These are phyloP conservation scores for Tor tambroides DNA, from an alignment of 2,113 vertebrate genomes.

Conservation along the genomic window DNA sequence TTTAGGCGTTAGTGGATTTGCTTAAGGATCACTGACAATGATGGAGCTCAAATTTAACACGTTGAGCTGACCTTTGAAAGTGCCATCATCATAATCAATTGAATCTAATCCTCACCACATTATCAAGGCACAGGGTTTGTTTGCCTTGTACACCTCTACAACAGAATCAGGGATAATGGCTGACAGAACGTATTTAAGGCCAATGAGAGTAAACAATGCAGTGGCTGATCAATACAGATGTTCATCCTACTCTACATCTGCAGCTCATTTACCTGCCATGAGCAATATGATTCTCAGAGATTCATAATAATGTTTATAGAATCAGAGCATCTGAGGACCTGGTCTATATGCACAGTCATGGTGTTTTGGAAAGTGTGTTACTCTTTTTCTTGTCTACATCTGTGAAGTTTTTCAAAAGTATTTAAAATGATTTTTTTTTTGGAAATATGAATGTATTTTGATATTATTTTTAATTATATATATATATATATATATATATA, in stretches of 20 bases:
- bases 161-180: neutral
- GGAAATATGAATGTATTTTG: too few species aligned
- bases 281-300: too few species aligned
- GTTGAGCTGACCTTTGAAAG: constrained; percentile 6
- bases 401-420: too few species aligned
- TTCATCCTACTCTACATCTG: neutral
- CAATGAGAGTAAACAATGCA: neutral
- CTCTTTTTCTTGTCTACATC: too few species aligned
- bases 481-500: too few species aligned
- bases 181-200: neutral
- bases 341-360: too few species aligned
- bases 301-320: too few species aligned
- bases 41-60: constrained; percentile 5
- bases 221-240: constrained; percentile 13
- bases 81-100: constrained; percentile 35
- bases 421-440: too few species aligned
- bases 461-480: too few species aligned
- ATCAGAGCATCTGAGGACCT: too few species aligned
- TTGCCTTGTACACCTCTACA: neutral
- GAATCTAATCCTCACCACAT: constrained; percentile 18
- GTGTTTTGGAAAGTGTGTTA: too few species aligned
- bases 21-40: neutral
- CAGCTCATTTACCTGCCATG: neutral
- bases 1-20: neutral
- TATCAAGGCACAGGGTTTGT: constrained; percentile 17